Percentiles rank a stretch among this genome's conserved stretches.
These are phyloP conservation scores for Megalonaias nervosa DNA, from an alignment of 1,140 invertebrate genomes.

Conservation along the genomic window DNA sequence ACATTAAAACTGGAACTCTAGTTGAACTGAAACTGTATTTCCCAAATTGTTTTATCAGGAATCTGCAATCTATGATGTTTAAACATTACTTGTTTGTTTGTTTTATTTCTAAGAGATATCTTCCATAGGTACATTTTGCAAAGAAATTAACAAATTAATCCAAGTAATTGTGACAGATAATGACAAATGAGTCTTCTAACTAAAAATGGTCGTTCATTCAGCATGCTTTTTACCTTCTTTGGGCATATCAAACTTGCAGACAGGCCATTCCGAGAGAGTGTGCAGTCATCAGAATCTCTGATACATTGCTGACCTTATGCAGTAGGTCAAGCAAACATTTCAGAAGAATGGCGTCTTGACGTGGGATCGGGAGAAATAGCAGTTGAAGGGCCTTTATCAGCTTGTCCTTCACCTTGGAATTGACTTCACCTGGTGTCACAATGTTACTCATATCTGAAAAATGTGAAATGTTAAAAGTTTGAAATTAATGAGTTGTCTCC, in stretches of 20 bases:
- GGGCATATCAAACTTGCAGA: conserved; percentile 92
- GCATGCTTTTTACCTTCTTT: conserved; percentile 77
- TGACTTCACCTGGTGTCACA: conserved; percentile 38
- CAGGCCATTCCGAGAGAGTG: conserved; percentile 91
- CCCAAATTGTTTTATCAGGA: too few species aligned
- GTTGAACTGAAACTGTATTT: too few species aligned
- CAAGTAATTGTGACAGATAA: too few species aligned
- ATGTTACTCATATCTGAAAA: conserved; percentile 70
- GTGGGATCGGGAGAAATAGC: conserved; percentile 84
- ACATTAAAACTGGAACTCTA: too few species aligned
- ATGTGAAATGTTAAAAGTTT: neutral
- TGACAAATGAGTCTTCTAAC: too few species aligned
- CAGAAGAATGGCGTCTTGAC: conserved; percentile 82
- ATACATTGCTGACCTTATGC: conserved; percentile 80
- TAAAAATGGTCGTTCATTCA: too few species aligned
- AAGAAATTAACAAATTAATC: too few species aligned
- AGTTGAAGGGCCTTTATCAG: conserved; percentile 86
- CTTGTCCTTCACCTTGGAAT: conserved; percentile 42
- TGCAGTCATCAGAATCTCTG: conserved; percentile 89
- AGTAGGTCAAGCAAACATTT: conserved; percentile 84
- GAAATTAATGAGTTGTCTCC: too few species aligned
- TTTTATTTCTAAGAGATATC: too few species aligned
- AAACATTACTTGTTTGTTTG: too few species aligned
- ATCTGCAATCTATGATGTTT: too few species aligned
- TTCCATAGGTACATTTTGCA: too few species aligned